A percentile compares a stretch with the other conserved stretches of the same genome.
Conservation (phyloP, 2,888 invertebrate genomes). For the Dasypolia templi region DNA sequence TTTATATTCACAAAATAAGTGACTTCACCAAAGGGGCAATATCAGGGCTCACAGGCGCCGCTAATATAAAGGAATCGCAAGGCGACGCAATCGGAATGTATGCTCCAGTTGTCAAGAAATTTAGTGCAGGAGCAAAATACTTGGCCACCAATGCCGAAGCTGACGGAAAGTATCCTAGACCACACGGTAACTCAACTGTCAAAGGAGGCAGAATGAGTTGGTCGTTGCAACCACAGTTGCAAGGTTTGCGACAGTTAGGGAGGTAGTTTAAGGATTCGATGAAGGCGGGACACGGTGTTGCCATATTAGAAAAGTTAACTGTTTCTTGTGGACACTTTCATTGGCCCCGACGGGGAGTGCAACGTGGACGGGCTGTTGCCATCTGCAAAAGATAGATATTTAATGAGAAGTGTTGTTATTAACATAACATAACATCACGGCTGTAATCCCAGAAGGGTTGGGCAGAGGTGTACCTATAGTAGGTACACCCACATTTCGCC, state of each 20-base stretch:
- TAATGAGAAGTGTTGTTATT: neutral
- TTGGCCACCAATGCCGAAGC: conserved; percentile 71
- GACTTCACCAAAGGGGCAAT: conserved; percentile 70
- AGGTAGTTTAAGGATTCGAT: conserved; percentile 46
- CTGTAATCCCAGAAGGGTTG: too few relatives aligned
- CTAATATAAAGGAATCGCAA: conserved; percentile 66
- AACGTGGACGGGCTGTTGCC: conserved; percentile 33
- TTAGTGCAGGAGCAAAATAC: conserved; percentile 65
- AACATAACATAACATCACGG: too few relatives aligned
- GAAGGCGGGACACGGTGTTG: conserved; percentile 52
- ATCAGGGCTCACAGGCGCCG: conserved; percentile 72
- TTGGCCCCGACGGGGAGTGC: neutral
- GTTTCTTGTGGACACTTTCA: conserved; percentile 35
- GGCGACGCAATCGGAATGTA: conserved; percentile 70
- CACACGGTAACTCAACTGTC: conserved; percentile 70
- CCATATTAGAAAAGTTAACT: conserved; percentile 49
- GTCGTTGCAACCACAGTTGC: conserved; percentile 46
- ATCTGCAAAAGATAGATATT: conserved; percentile 49
- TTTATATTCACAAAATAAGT: conserved; percentile 69
- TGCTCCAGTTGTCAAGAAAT: conserved; percentile 49
- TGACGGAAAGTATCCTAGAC: conserved; percentile 73
- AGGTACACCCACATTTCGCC: too few relatives aligned
- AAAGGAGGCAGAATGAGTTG: conserved; percentile 74
- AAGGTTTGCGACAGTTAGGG: neutral
- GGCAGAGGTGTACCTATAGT: too few relatives aligned